Percentiles rank a stretch among this genome's conserved stretches.
Conservation (phyloP, 2,797 vertebrate species). For the Amblyraja radiata region DNA sequence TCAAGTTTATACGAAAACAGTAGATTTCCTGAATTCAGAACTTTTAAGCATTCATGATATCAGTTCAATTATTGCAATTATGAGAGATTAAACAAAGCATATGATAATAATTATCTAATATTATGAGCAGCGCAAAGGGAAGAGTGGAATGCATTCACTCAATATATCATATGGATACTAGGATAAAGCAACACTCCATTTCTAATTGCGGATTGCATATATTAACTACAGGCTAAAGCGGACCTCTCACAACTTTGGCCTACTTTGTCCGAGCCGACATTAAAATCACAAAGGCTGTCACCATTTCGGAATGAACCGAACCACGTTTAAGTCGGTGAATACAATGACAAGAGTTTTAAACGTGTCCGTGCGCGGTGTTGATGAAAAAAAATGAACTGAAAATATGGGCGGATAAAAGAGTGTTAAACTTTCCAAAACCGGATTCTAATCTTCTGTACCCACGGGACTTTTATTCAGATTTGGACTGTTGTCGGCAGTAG, state of each 20-base stretch:
- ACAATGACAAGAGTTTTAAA: constrained; percentile 5
- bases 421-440: constrained; percentile 31
- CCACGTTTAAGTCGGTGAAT: not conserved
- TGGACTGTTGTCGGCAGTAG: too few relatives aligned
- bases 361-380: not conserved
- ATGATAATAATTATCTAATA: not conserved
- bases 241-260: constrained; percentile 12
- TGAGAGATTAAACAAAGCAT: not conserved
- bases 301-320: not conserved
- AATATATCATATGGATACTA: not conserved
- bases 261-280: not conserved
- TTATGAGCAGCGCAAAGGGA: not conserved
- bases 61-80: not conserved
- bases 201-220: constrained; percentile 25
- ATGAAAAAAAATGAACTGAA: not conserved
- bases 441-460: not conserved
- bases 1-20: not conserved
- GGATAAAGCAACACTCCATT: constrained; percentile 21
- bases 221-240: not conserved
- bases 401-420: not conserved
- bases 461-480: not conserved
- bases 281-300: not conserved
- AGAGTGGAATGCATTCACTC: not conserved
- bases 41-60: not conserved
- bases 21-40: not conserved